Conservation (phyloP, 1,140 invertebrate species). For the Drosophila melanica region DNA sequence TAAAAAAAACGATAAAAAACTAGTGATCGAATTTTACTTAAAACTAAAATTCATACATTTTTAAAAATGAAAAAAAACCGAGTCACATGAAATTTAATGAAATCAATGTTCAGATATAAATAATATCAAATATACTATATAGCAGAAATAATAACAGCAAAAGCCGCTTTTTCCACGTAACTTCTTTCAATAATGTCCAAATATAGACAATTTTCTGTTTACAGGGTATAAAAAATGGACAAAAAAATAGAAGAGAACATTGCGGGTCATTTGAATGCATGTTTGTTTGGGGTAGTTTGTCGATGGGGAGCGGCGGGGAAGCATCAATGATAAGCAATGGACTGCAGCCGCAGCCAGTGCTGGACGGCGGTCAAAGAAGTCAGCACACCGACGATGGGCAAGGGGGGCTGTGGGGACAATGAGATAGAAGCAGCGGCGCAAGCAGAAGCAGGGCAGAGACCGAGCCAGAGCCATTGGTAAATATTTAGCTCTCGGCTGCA, state of each 20-base stretch:
- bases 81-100: too few species aligned
- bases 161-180: neutral
- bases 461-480: slow-evolving; percentile 61
- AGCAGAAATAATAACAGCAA: too few species aligned
- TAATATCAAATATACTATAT: too few species aligned
- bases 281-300: slow-evolving; percentile 27
- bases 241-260: slow-evolving; percentile 23
- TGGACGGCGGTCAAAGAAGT: slow-evolving; percentile 38
- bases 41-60: too few species aligned
- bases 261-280: slow-evolving; percentile 73
- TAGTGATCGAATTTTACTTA: too few species aligned
- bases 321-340: slow-evolving; percentile 71
- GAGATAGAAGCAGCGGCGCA: slow-evolving; percentile 13
- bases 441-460: slow-evolving; percentile 23
- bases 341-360: slow-evolving; percentile 25
- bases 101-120: too few species aligned
- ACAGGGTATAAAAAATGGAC: slow-evolving; percentile 19
- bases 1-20: too few species aligned
- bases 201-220: neutral
- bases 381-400: slow-evolving; percentile 16
- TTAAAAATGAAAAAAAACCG: too few species aligned
- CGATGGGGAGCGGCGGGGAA: slow-evolving; percentile 11
- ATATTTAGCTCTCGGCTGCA: slow-evolving; percentile 80
- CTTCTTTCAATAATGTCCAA: too few species aligned
- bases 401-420: neutral